Evolutionary conservation across 2,797 vertebrate genomes (phyloP), one percentile per base, ranked within the genome.

Genomic region (Arrhamphus sclerolepis): DNA sequence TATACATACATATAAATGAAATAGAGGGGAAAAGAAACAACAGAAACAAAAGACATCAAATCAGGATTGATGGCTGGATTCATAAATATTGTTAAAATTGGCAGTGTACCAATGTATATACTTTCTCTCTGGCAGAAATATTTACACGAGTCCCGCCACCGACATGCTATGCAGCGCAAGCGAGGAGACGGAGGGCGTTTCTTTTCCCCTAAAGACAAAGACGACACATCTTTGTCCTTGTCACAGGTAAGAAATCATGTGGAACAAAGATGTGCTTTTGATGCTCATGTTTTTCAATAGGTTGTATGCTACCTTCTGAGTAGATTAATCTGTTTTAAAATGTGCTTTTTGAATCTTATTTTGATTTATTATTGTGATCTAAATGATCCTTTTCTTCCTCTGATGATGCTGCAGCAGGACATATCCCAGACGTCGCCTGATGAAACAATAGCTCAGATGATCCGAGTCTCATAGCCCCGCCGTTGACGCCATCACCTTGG

Each of bases 101-200:
- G 28, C 9, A 13, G 17, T 38, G 7, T 17, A 46, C 14, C 4
- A 18, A 55, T 13, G 19, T 5, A 20, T 9, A 24, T 6, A 2
- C 3, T 1, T 77, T 49, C 0, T 43, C 4, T 41, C 0, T 71
- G 55, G 20, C 84, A 99, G 97, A 99, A 99, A 96, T 99, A 99
- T 63, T 88, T 99, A 6, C 98, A 98, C 0, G 97, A 99, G 68
- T 99, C 97, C 17, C 93, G 97, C 51, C 97, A 99, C 66, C 94
- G 95, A 40, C 97, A 99, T 10, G 97, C 97, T 46, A 99, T 99
- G 97, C 96, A 98, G 72, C 89, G 97, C 41, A 98, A 99, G 51
- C 90, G 96, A 1, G 97, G 97, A 42, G 97, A 99, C 63, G 97
- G 97, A 0, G 97, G 97, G 0, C 94, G 96, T 2, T 99, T 99